A percentile compares a stretch with the other conserved stretches of the same genome.
Evolutionary conservation across 2,113 vertebrate genomes (phyloP).

Genomic region (Chloroceryle aenea): DNA sequence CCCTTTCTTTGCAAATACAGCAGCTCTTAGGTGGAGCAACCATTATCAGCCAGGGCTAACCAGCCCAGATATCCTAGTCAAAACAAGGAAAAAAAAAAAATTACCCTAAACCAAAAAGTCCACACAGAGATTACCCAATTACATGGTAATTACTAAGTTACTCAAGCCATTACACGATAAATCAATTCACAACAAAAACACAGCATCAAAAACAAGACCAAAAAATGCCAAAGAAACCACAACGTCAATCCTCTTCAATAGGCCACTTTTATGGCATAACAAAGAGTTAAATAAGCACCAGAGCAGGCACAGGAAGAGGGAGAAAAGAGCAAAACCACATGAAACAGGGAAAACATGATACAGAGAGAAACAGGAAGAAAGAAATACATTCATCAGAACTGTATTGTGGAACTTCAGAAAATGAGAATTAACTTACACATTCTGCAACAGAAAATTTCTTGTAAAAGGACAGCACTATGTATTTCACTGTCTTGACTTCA

Average conservation of each 20-base stretch:
- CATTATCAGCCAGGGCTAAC: not conserved
- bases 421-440: not conserved
- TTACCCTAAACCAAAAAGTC: not conserved
- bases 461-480: not conserved
- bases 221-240: not conserved
- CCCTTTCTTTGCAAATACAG: not conserved
- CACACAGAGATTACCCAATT: not conserved
- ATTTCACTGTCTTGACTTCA: not conserved
- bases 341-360: not conserved
- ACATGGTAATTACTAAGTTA: not conserved
- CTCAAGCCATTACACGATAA: not conserved
- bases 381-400: not conserved
- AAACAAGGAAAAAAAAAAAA: not conserved
- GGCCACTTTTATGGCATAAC: not conserved
- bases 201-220: not conserved
- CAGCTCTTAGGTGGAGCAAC: not conserved
- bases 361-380: not conserved
- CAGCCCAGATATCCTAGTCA: not conserved
- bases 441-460: not conserved
- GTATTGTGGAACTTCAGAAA: not conserved
- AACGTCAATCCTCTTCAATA: not conserved
- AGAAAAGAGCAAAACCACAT: not conserved
- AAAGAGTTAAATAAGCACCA: not conserved
- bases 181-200: not conserved
- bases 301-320: not conserved